These are phyloP conservation scores for Berghia stephanieae DNA, from an alignment of 1,140 invertebrate genomes.

Conservation along the genomic window DNA sequence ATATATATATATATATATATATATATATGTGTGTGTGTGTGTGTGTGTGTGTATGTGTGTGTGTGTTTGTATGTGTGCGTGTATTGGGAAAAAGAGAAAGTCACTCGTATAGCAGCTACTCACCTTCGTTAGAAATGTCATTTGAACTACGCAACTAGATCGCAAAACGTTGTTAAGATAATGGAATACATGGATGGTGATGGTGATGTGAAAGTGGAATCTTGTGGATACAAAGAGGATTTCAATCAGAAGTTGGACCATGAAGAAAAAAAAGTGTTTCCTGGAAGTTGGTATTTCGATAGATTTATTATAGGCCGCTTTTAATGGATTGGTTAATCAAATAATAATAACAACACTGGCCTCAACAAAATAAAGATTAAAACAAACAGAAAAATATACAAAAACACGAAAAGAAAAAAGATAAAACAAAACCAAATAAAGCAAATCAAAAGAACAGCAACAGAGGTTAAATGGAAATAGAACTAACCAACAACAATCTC, in stretches of 20 bases:
- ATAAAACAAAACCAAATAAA: no score
- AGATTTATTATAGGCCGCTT: not conserved
- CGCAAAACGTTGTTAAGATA: not conserved
- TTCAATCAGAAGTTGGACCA: not conserved
- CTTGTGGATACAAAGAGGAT: not conserved
- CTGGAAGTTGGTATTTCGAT: not conserved
- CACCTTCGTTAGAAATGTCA: not conserved
- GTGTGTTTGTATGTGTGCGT: no score
- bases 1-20: not conserved
- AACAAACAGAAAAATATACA: not conserved
- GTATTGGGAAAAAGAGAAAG: no score
- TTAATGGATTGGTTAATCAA: not conserved
- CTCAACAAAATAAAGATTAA: not conserved
- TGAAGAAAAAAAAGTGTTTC: not conserved
- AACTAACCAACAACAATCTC: no score
- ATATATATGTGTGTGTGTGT: conserved; percentile 2
- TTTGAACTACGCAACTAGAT: not conserved
- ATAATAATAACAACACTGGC: not conserved
- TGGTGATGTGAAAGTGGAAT: not conserved
- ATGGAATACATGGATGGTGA: not conserved
- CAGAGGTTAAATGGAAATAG: no score
- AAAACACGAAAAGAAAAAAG: not conserved
- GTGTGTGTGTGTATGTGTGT: conserved; percentile 12
- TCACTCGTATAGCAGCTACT: not conserved
- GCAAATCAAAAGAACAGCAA: no score